Evolutionary conservation across 2,113 vertebrate genomes (phyloP).

Genomic region (Sebastes schlegelii): DNA sequence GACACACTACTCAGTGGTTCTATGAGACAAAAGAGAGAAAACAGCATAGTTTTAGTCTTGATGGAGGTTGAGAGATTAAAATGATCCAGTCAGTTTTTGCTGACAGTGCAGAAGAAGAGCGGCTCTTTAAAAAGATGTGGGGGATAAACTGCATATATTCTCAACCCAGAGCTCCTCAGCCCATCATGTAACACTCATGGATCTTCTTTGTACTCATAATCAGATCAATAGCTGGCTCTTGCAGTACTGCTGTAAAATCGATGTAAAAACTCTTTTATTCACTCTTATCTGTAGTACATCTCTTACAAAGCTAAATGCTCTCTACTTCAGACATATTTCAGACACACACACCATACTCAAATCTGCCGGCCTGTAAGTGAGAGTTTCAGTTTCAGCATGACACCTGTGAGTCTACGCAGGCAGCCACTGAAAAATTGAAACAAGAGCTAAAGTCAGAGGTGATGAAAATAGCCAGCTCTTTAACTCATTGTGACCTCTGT

Average conservation of each 20-base stretch:
- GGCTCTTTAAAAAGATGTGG: conserved; percentile 8
- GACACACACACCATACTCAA: not conserved
- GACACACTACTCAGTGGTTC: conserved; percentile 98
- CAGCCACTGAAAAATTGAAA: conserved; percentile 28
- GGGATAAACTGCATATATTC: conserved; percentile 12
- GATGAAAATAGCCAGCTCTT: conserved; percentile 55
- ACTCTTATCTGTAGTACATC: conserved; percentile 21
- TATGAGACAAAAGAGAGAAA: conserved; percentile 63
- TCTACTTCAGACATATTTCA: conserved; percentile 17
- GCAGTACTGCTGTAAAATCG: conserved; percentile 19
- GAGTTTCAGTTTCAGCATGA: not conserved
- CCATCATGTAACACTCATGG: not conserved
- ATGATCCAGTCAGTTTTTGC: not conserved
- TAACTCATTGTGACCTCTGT: not conserved
- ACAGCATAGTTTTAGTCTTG: not conserved
- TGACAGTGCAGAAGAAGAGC: conserved; percentile 9
- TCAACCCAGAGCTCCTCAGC: conserved; percentile 21
- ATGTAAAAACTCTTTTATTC: conserved; percentile 13
- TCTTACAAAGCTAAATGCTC: not conserved
- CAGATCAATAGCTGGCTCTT: conserved; percentile 40
- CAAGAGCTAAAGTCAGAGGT: conserved; percentile 1
- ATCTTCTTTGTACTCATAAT: conserved; percentile 32
- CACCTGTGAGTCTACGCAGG: not conserved
- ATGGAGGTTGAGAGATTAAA: not conserved
- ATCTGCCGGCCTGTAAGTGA: not conserved